Conservation (phyloP, 2,113 vertebrate genomes). For the Anoura caudifer region DNA sequence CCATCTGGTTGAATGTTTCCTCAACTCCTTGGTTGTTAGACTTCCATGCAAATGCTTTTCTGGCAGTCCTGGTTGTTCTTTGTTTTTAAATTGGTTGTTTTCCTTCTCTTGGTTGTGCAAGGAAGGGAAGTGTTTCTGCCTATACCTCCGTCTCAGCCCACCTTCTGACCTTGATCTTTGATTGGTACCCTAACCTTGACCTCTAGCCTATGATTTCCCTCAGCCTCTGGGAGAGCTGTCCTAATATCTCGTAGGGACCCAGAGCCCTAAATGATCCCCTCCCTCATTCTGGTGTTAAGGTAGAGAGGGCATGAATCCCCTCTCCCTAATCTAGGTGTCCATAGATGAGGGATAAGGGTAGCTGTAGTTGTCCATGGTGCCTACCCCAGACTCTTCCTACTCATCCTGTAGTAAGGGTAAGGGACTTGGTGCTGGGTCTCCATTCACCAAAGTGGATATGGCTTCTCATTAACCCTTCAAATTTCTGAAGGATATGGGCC, state of each 20-base stretch:
- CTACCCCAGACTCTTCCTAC: background rate
- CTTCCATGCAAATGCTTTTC: too few species aligned
- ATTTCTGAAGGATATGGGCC: constrained; percentile 2
- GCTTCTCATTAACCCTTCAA: background rate
- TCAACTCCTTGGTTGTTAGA: too few species aligned
- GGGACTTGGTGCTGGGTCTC: constrained; percentile 8
- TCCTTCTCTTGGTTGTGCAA: too few species aligned
- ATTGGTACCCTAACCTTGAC: constrained; percentile 75
- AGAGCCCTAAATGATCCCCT: constrained; percentile 40
- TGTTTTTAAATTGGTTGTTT: too few species aligned
- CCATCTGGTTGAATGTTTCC: too few species aligned
- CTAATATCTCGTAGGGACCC: constrained; percentile 70
- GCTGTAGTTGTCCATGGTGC: background rate
- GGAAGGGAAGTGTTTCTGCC: too few species aligned
- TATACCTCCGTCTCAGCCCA: too few species aligned
- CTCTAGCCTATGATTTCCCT: constrained; percentile 68
- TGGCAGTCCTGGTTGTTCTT: too few species aligned
- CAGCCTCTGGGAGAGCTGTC: constrained; percentile 64
- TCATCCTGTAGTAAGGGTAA: background rate
- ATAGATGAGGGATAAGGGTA: constrained; percentile 37
- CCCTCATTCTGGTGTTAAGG: constrained; percentile 33
- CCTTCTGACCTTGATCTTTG: constrained; percentile 1
- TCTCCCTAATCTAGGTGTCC: constrained; percentile 27
- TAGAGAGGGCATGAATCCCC: background rate
- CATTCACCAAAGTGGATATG: constrained; percentile 46